phyloP scores from a whole-genome alignment of 2,888 invertebrate species.

The Escarpia spicata region DNA sequence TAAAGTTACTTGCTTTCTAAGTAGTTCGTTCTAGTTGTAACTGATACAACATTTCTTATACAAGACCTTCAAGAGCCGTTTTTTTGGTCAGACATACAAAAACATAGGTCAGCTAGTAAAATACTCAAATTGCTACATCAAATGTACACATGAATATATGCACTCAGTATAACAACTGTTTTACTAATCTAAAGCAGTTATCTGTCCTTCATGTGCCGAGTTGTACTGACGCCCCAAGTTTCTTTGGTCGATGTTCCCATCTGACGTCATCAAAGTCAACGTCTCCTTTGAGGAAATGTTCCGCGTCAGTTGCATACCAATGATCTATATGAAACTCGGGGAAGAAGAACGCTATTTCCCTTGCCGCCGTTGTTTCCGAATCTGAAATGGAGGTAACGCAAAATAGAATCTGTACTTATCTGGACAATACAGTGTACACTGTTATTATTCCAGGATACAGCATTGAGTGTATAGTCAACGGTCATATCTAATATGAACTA shows the following conservation, averaged over 20 bases:
- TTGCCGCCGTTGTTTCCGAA: constrained; percentile 77
- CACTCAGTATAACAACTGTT: not conserved
- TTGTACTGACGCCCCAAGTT: not conserved
- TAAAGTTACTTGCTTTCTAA: not conserved
- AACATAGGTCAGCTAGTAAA: not conserved
- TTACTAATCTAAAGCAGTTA: not conserved
- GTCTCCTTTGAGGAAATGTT: constrained; percentile 21
- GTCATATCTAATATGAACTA: not conserved
- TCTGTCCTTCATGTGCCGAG: not conserved
- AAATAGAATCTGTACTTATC: not conserved
- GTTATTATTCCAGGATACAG: not conserved
- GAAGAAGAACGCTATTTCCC: constrained; percentile 86
- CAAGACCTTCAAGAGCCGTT: not conserved
- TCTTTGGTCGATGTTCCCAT: constrained; percentile 19
- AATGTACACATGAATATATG: not conserved
- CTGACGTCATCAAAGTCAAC: constrained; percentile 29
- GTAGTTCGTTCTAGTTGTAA: not conserved
- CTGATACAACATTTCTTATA: not conserved
- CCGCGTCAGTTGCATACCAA: constrained; percentile 74
- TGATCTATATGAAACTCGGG: constrained; percentile 78
- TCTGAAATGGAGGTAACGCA: constrained; percentile 69
- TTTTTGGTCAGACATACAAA: not conserved
- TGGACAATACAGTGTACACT: not conserved
- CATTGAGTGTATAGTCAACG: not conserved
- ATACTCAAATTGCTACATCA: not conserved